Conservation (phyloP, 2,113 vertebrate genomes). For the Erpornis zantholeuca region DNA sequence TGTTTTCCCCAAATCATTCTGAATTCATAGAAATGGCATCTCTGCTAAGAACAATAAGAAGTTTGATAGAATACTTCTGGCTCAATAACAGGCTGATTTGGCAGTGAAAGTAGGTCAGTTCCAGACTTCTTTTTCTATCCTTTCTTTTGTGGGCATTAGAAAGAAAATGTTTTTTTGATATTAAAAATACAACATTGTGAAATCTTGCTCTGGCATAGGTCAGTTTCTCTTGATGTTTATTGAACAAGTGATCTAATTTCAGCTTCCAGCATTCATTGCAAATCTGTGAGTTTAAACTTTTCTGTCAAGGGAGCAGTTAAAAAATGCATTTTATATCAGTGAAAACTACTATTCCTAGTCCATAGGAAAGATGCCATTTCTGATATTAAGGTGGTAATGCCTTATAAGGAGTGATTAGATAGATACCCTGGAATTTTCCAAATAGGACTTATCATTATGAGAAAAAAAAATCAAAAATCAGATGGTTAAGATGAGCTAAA, state of each 20-base stretch:
- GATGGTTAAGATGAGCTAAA: constrained; percentile 30
- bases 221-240: neutral
- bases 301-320: neutral
- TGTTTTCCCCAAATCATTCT: constrained; percentile 2
- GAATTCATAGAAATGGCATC: neutral
- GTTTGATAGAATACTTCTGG: constrained; percentile 39
- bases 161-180: constrained; percentile 9
- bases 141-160: constrained; percentile 2
- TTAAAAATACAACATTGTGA: neutral
- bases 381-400: neutral
- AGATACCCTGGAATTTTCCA: neutral
- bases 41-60: constrained; percentile 30
- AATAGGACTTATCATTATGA: neutral
- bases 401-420: neutral
- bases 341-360: neutral
- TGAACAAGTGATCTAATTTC: constrained; percentile 1
- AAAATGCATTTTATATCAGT: neutral
- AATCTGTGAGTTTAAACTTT: neutral
- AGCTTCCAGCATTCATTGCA: neutral
- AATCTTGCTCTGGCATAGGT: neutral
- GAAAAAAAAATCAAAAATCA: neutral
- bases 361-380: neutral
- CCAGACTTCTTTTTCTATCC: neutral
- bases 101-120: constrained; percentile 35
- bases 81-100: constrained; percentile 6